phyloP scores from a whole-genome alignment of 2,888 invertebrate genomes.

The Cerastis leucographa region DNA sequence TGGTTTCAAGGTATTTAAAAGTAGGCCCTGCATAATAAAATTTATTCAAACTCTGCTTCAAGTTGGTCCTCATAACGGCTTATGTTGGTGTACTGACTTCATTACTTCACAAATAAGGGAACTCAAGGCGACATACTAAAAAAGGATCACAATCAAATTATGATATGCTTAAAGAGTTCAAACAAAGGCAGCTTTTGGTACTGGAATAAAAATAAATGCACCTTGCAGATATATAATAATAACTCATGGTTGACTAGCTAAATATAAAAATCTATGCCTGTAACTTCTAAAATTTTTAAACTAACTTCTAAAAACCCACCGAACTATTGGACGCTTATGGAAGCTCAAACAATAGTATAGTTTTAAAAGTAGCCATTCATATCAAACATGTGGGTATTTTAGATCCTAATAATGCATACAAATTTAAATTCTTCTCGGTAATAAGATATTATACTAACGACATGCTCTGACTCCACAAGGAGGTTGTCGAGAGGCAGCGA shows the following conservation, averaged over 20 bases:
- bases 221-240: background rate
- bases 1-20: background rate
- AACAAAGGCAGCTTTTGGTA: slow-evolving; percentile 26
- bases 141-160: slow-evolving; percentile 45
- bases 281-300: too few relatives aligned
- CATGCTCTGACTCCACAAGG: slow-evolving; percentile 32
- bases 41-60: slow-evolving; percentile 11
- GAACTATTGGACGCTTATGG: background rate
- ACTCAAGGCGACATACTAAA: slow-evolving; percentile 45
- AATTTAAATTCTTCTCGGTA: slow-evolving; percentile 13
- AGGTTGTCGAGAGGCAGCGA: slow-evolving; percentile 41
- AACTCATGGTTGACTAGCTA: background rate
- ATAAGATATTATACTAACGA: slow-evolving; percentile 47
- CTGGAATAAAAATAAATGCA: slow-evolving; percentile 12
- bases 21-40: slow-evolving; percentile 3
- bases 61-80: slow-evolving; percentile 16
- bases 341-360: background rate
- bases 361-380: background rate
- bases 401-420: background rate
- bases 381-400: background rate
- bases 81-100: slow-evolving; percentile 22
- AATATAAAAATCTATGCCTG: too few relatives aligned
- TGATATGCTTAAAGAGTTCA: slow-evolving; percentile 22
- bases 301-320: background rate
- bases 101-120: slow-evolving; percentile 32